Percentiles rank a stretch among this genome's conserved stretches.
These are phyloP conservation scores for Chaetura pelagica DNA, from an alignment of 2,113 vertebrate genomes.

Conservation along the genomic window DNA sequence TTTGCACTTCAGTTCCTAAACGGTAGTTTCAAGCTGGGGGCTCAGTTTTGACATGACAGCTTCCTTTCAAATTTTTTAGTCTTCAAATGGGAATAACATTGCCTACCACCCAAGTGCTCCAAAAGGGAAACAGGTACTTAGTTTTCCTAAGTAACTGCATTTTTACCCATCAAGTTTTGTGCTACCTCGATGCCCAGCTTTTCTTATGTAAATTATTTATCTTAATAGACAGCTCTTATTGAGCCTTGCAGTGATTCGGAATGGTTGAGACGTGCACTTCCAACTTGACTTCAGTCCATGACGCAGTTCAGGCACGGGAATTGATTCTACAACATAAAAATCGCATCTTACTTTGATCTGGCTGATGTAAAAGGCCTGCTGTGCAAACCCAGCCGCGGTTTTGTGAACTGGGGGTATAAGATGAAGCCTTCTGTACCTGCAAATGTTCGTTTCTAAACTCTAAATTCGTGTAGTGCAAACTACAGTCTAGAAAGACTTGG, in stretches of 20 bases:
- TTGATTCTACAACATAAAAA: conserved; percentile 14
- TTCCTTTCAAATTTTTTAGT: neutral
- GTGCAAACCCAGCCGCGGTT: neutral
- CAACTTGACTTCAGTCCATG: neutral
- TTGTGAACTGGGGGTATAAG: neutral
- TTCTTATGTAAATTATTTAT: conserved; percentile 10
- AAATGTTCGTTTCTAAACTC: neutral
- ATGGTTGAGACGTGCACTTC: neutral
- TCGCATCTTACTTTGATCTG: neutral
- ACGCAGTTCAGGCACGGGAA: neutral
- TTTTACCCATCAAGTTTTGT: neutral
- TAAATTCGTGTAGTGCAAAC: neutral
- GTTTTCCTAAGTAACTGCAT: neutral
- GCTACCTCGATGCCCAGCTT: neutral
- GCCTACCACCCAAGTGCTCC: neutral
- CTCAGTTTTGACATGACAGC: neutral
- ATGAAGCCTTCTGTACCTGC: neutral
- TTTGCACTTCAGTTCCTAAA: neutral
- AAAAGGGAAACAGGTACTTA: neutral
- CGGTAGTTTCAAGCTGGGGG: neutral
- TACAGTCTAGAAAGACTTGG: neutral
- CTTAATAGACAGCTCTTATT: neutral
- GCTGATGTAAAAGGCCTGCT: neutral
- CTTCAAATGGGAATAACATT: neutral
- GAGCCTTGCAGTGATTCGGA: neutral